Evolutionary conservation across 2,113 vertebrate species (phyloP), one percentile per base, ranked within the genome.

Genomic region (Chloebia gouldiae): DNA sequence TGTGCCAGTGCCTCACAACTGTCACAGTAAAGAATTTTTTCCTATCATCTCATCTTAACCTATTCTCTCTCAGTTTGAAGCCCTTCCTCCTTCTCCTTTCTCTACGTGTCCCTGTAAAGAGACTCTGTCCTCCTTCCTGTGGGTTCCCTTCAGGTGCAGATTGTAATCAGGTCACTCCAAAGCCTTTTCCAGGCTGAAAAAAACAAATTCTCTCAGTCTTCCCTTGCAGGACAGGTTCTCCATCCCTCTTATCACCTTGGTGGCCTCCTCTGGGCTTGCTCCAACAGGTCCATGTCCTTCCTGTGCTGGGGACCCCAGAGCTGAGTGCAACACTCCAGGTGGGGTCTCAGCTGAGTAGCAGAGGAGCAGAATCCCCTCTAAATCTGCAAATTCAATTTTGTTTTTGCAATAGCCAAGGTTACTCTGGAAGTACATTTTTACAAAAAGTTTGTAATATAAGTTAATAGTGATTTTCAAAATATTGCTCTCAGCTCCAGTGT

Each of bases 191-290:
- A 68, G 20, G 15, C 6, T 31, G 30, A 75, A 40, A 5, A 60
- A 75, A 40, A 4, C 11, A 44, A 53, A 5, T 40, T 40, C 40
- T 40, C 40, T 40, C 40, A 40, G 40, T 35, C 20, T 53, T 68
- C 53, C 20, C 30, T 16, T 16, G 25, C 8, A 60, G 28, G 28
- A 44, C 33, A 15, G 11, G 11, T 51, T 15, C 7, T n/a, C 9
- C 23, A 59, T 51, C 44, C 28, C 28, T 44, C 37, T 45, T 30
- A 59, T 30, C n/a, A 66, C 5, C 11, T 66, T 53, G 11, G 4
- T 30, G 33, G 28, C 23, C 24, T 68, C 20, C 45, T 75, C 53
- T 45, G n/a, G 53, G 30, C 9, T 66, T 0, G 0, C 5, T 60
- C 7, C 53, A 40, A 40, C 24, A 39, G 13, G 19, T 33, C 28